Evolutionary conservation across 1,140 invertebrate species (phyloP), one percentile per base, ranked within the genome.

Genomic region (Nasonia giraulti): DNA sequence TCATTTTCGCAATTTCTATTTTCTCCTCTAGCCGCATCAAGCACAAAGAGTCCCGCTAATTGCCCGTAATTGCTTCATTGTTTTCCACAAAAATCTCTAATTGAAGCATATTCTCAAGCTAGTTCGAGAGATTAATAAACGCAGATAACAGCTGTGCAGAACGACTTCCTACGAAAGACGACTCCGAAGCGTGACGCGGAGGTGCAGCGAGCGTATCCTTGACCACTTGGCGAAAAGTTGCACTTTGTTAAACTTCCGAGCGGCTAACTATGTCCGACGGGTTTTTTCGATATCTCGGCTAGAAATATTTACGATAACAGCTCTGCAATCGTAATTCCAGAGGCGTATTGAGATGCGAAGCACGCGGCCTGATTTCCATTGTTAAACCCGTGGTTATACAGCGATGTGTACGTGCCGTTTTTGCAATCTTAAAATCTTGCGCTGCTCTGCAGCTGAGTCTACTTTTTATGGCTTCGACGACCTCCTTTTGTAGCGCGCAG

Each of bases 151-250:
- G 23, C 33, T 40, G 17, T 1, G 27, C 27, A 40, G 5, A 27
- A 80, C 68, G 40, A 69, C 78, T 80, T 80, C 78, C 50, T 78
- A 78, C n/a, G 33, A 23, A 40, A 68, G 8, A 10, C 17, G 20
- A n/a, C 1, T 80, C 12, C 37, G 66, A 80, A 69, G 23, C 62
- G 62, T 80, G 55, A 80, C 78, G 40, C 40, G 23, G 17, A 10
- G 33, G 47, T 6, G 27, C 78, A 69, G 10, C n/a, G 33, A 80
- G 62, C 78, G 78, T 80, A 23, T 80, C 78, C 62, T 44, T 44
- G 62, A 23, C 20, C 14, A 44, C 20, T 68, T 68, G 68, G 76
- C 76, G 31, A 6, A 78, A 78, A 78, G 76, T 77, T 50, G 44
- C 31, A 40, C 17, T 44, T 76, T 47, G 71, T 27, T 33, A 74